These are phyloP conservation scores for Notiomystis cincta DNA, from an alignment of 2,113 vertebrate genomes.

Conservation along the genomic window DNA sequence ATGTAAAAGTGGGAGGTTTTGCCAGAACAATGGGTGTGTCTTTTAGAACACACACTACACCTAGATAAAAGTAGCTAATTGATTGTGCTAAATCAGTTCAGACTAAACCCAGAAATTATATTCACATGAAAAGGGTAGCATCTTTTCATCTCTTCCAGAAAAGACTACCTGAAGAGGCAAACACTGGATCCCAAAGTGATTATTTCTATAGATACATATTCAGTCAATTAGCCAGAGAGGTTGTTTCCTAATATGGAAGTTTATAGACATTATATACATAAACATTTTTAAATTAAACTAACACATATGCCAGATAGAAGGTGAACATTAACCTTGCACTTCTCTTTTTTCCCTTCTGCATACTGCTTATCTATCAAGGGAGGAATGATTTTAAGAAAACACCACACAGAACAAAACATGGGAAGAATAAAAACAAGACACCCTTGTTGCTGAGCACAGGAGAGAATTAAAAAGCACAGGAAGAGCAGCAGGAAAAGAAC, in stretches of 20 bases:
- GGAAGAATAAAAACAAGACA: not conserved
- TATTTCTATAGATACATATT: not conserved
- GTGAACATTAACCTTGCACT: not conserved
- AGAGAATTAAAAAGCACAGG: not conserved
- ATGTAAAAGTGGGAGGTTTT: not conserved
- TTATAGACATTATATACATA: not conserved
- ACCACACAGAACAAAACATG: not conserved
- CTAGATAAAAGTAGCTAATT: not conserved
- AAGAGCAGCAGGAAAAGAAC: not conserved
- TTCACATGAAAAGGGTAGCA: not conserved
- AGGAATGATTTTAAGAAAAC: not conserved
- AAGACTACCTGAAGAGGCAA: not conserved
- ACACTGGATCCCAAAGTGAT: not conserved
- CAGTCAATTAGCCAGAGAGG: not conserved
- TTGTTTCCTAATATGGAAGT: not conserved
- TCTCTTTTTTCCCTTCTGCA: not conserved
- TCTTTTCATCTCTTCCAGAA: not conserved
- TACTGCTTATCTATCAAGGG: not conserved
- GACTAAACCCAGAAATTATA: not conserved
- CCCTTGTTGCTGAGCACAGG: not conserved
- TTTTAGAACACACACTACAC: not conserved
- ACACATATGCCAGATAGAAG: not conserved
- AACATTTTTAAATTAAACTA: not conserved
- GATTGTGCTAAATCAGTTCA: not conserved
- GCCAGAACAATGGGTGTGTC: not conserved